A percentile compares a stretch with the other conserved stretches of the same genome.
Evolutionary conservation across 2,888 invertebrate genomes (phyloP).

Genomic region (Scotopteryx bipunctaria): DNA sequence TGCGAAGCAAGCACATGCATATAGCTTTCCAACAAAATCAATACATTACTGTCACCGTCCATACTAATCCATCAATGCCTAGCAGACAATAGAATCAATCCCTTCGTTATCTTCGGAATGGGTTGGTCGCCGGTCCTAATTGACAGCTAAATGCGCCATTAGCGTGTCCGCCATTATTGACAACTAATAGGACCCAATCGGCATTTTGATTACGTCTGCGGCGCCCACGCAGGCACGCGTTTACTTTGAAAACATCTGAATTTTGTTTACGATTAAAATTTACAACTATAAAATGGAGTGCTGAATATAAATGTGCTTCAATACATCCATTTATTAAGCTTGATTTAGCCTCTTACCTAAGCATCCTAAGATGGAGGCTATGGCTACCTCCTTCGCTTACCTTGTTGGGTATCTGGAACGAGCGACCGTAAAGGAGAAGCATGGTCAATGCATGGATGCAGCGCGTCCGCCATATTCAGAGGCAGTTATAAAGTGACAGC

Average conservation of each 20-base stretch:
- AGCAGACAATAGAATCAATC: slow-evolving; percentile 46
- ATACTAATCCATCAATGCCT: slow-evolving; percentile 30
- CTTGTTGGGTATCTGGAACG: slow-evolving; percentile 62
- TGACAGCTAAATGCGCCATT: slow-evolving; percentile 73
- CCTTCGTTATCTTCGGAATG: slow-evolving; percentile 27
- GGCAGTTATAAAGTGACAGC: slow-evolving; percentile 51
- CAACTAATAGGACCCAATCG: slow-evolving; percentile 49
- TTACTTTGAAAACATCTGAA: slow-evolving; percentile 27
- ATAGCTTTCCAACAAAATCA: not conserved
- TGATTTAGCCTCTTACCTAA: slow-evolving; percentile 34
- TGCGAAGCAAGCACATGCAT: not conserved
- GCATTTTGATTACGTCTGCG: slow-evolving; percentile 46
- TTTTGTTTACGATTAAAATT: slow-evolving; percentile 34
- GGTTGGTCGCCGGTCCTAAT: slow-evolving; percentile 52
- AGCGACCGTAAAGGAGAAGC: slow-evolving; percentile 46
- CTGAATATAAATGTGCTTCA: slow-evolving; percentile 40
- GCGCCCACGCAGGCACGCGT: slow-evolving; percentile 41
- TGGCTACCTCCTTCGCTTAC: slow-evolving; percentile 53
- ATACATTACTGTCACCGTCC: slow-evolving; percentile 16
- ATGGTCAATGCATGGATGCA: slow-evolving; percentile 47
- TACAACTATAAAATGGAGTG: slow-evolving; percentile 38
- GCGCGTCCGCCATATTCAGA: slow-evolving; percentile 45
- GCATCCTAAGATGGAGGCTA: slow-evolving; percentile 54
- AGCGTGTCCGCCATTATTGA: slow-evolving; percentile 56
- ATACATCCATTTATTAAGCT: slow-evolving; percentile 36